phyloP scores from a whole-genome alignment of 1,140 invertebrate species.

The Bombus confusus region DNA sequence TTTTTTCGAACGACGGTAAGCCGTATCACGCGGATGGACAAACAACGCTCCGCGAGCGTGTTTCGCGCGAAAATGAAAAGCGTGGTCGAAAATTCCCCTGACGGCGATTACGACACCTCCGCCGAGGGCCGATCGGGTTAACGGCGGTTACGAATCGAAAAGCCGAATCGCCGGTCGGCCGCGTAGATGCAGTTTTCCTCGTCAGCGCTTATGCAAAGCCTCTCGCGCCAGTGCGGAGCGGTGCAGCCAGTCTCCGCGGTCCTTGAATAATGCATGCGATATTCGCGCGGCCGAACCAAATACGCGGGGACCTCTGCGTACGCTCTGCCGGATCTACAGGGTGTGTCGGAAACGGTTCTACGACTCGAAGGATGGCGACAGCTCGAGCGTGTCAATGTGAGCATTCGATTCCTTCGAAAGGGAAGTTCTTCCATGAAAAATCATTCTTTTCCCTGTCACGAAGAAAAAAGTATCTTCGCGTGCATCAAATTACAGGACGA shows the following conservation, averaged over 20 bases:
- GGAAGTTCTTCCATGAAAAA: no score
- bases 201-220: conserved; percentile 71
- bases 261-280: conserved; percentile 76
- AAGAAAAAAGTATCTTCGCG: no score
- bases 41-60: background rate
- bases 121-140: conserved; percentile 33
- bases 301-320: background rate
- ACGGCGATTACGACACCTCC: conserved; percentile 53
- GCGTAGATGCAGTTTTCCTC: conserved; percentile 58
- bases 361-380: background rate
- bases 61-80: background rate
- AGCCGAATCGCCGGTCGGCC: conserved; percentile 2
- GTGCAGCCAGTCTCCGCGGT: conserved; percentile 59
- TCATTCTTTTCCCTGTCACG: accelerated
- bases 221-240: conserved; percentile 29
- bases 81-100: background rate
- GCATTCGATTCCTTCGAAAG: background rate
- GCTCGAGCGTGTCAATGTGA: no score
- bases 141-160: conserved; percentile 57
- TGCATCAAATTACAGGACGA: no score
- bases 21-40: background rate
- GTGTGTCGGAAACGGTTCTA: background rate
- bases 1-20: background rate
- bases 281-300: conserved; percentile 68
- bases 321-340: background rate